Evolutionary conservation across 37 sponge, comb jelly and placozoan genomes (phyloP), one percentile per base, ranked within the genome.

Genomic region (Spongilla lacustris): DNA sequence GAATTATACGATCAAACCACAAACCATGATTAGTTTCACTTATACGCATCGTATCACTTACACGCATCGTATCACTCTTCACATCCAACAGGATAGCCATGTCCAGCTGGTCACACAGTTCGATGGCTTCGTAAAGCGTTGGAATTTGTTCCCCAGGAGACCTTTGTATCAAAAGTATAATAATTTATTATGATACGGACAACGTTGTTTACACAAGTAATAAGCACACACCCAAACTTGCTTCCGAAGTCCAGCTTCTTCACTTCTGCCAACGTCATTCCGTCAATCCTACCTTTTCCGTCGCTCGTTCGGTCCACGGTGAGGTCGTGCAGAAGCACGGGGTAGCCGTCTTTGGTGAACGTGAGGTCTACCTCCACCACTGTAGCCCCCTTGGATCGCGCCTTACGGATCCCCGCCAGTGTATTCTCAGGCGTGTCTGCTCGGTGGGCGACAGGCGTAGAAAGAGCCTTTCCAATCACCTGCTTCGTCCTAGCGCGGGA

Each of bases 401-500:
- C 36, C 69, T 37, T 26, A 6, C 86, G 30, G 13, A 89, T 68
- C 28, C 66, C 89, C 24, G 22, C 86, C 26, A 87, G 50, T 6
- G 78, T 89, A 75, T 89, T 89, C 79, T 89, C 89, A 23, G 89
- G 89, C 32, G 79, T 77, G 14, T 73, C 89, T 25, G 78, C 87
- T 32, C 89, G 89, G 38, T 87, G 78, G 30, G 83, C 86, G 32
- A 85, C 58, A 17, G 19, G 19, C 58, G 12, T 58, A 58, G 58
- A 58, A 17, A 58, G 58, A 17, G 58, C 58, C 11, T 58, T 58
- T 58, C 58, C 58, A 58, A 58, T 58, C 1, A 58, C 21, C 58
- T 58, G 58, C 58, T 58, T 58, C 58, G 58, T 58, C 21, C 58
- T 58, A 17, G 58, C 58, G 58, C 58, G 58, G 58, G 58, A 58